Conservation (phyloP, 2,888 invertebrate genomes). For the Xestobium rufovillosum region DNA sequence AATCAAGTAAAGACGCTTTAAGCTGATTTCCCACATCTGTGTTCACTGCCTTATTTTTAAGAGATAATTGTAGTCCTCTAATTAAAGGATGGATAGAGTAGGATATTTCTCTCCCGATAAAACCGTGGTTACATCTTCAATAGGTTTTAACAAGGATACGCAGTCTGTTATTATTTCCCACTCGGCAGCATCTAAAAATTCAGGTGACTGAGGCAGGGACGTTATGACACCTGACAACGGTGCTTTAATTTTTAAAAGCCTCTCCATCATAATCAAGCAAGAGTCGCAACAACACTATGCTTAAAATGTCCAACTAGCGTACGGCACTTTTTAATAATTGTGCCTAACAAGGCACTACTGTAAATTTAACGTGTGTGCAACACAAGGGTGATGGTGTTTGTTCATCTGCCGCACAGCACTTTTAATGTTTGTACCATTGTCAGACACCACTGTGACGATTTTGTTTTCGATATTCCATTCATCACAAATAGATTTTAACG, state of each 20-base stretch:
- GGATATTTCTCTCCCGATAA: constrained; percentile 28
- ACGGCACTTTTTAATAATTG: constrained; percentile 21
- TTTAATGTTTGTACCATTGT: constrained; percentile 9
- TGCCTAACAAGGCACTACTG: constrained; percentile 4
- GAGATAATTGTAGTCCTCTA: constrained; percentile 22
- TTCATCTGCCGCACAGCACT: too few relatives aligned
- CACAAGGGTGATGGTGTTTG: constrained; percentile 11
- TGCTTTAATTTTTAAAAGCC: constrained; percentile 23
- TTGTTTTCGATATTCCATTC: constrained; percentile 26
- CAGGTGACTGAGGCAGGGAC: constrained; percentile 17
- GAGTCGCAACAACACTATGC: constrained; percentile 28
- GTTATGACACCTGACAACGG: constrained; percentile 22
- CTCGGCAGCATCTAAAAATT: constrained; percentile 21
- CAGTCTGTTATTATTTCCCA: constrained; percentile 22
- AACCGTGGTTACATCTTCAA: constrained; percentile 22
- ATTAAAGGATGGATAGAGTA: constrained; percentile 25
- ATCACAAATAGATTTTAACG: constrained; percentile 21
- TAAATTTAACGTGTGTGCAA: constrained; percentile 16
- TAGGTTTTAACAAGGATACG: constrained; percentile 21
- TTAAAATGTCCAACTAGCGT: constrained; percentile 27
- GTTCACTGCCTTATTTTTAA: constrained; percentile 10
- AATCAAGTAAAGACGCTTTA: constrained; percentile 4
- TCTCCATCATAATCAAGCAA: constrained; percentile 23
- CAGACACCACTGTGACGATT: constrained; percentile 8
- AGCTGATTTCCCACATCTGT: too few relatives aligned